Evolutionary conservation across 1,140 invertebrate species (phyloP).

Genomic region (Cydia strobilella): DNA sequence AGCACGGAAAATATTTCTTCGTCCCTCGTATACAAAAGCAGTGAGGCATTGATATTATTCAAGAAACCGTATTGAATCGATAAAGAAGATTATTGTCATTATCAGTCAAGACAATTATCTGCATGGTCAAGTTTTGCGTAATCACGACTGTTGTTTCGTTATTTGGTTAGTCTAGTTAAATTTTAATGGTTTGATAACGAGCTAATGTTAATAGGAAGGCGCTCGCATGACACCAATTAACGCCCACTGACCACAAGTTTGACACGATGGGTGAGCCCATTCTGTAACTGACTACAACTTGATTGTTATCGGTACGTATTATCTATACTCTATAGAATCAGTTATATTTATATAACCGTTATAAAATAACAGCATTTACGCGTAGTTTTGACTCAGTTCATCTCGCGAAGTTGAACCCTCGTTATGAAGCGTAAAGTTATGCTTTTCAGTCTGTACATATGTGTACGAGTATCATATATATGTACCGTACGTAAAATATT

Average conservation of each 20-base stretch:
- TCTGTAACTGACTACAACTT: background rate
- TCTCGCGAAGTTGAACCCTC: too few species aligned
- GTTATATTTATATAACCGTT: too few species aligned
- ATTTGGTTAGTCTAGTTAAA: constrained; percentile 21
- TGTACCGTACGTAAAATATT: too few species aligned
- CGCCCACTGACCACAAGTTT: constrained; percentile 5
- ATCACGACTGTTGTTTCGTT: background rate
- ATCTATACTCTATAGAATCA: too few species aligned
- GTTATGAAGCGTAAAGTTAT: too few species aligned
- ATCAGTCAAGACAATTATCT: constrained; percentile 10
- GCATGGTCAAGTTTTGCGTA: constrained; percentile 24
- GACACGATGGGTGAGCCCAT: background rate
- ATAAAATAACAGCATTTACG: too few species aligned
- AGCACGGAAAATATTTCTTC: too few species aligned
- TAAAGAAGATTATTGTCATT: constrained; percentile 1
- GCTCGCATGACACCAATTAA: constrained; percentile 45
- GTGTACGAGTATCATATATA: too few species aligned
- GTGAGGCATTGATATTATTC: too few species aligned
- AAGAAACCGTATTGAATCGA: background rate
- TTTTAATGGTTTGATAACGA: constrained; percentile 38
- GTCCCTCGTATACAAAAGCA: too few species aligned
- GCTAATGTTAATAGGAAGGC: constrained; percentile 44
- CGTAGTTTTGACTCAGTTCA: too few species aligned
- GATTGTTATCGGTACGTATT: background rate
- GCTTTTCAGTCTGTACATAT: too few species aligned